phyloP scores from a whole-genome alignment of 2,797 vertebrate species.

The Philypnodon macrostomus region DNA sequence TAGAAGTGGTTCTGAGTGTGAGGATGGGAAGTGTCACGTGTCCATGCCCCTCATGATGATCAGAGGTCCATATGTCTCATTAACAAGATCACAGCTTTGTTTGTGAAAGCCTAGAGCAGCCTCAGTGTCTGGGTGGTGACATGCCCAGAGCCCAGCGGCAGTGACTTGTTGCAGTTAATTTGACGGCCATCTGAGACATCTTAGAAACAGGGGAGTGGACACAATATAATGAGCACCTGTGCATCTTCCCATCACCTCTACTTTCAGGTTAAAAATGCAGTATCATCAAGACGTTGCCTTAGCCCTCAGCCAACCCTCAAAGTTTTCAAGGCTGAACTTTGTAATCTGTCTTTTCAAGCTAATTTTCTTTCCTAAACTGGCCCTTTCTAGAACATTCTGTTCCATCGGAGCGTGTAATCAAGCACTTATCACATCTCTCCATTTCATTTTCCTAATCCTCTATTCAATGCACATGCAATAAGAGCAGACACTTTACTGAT shows the following conservation, averaged over 20 bases:
- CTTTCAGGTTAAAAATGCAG: no score
- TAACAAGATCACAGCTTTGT: constrained; percentile 47
- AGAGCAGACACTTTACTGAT: constrained; percentile 23
- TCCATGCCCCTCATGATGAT: constrained; percentile 37
- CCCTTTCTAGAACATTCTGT: constrained; percentile 3
- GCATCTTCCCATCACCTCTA: neutral
- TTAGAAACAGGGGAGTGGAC: neutral
- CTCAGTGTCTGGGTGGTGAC: constrained; percentile 18
- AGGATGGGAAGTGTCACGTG: constrained; percentile 17
- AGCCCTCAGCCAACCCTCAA: neutral
- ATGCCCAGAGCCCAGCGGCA: constrained; percentile 20
- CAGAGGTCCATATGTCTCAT: constrained; percentile 55
- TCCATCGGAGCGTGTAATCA: constrained; percentile 16
- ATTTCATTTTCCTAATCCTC: constrained; percentile 11
- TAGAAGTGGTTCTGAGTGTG: constrained; percentile 8
- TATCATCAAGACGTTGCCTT: no score
- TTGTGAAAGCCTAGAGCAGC: constrained; percentile 36
- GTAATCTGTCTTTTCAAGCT: constrained; percentile 10
- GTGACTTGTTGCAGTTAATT: constrained; percentile 32
- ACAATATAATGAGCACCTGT: neutral
- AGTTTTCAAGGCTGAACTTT: constrained; percentile 2
- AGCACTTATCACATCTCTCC: constrained; percentile 10
- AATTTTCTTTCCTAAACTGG: constrained; percentile 5
- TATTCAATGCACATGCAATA: constrained; percentile 34
- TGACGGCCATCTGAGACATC: constrained; percentile 26